Evolutionary conservation across 2,888 invertebrate species (phyloP), one percentile per base, ranked within the genome.

Genomic region (Diarsia brunnea): DNA sequence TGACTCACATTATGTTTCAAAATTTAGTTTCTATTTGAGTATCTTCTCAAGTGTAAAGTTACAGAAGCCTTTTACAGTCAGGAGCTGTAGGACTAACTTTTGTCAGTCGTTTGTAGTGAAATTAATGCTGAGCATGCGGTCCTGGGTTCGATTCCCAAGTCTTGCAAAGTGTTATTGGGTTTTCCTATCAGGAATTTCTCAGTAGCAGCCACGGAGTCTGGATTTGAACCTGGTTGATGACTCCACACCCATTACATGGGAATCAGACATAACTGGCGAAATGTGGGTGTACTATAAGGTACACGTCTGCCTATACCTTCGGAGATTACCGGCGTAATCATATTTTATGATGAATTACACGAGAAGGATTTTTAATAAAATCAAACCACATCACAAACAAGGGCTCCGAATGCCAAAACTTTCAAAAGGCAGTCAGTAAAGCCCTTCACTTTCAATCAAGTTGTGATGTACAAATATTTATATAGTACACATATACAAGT

Each of bases 371-470:
- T 16, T 16, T 16, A 58, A 27, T 27, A 27, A 27, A 65, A 27
- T 65, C 19, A 47, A 27, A 27, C 24, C 27, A 27, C 12, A 16
- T 24, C 1, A 55, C n/a, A n/a, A 1, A 53, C 11, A 3, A n/a
- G 14, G 24, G 55, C 24, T 55, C 24, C 11, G 31, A 60, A 60
- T 60, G 38, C n/a, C 38, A 66, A n/a, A n/a, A 43, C 11, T 21
- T 71, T 43, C 24, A 27, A 51, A 71, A 21, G 0, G 16, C 31
- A 10, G 55, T 24, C 21, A 5, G n/a, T 47, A 38, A 38, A 69
- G 53, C 73, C 72, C 72, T 71, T 55, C 71, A 71, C 55, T 58
- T 43, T 43, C n/a, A 10, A 43, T 14, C n/a, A 27, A n/a, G 11
- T n/a, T 43, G 21, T 49, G n/a, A 55, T 58, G 27, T 31, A 31